These are phyloP conservation scores for Tenthredo amoena DNA, from an alignment of 2,888 invertebrate genomes.

Conservation along the genomic window DNA sequence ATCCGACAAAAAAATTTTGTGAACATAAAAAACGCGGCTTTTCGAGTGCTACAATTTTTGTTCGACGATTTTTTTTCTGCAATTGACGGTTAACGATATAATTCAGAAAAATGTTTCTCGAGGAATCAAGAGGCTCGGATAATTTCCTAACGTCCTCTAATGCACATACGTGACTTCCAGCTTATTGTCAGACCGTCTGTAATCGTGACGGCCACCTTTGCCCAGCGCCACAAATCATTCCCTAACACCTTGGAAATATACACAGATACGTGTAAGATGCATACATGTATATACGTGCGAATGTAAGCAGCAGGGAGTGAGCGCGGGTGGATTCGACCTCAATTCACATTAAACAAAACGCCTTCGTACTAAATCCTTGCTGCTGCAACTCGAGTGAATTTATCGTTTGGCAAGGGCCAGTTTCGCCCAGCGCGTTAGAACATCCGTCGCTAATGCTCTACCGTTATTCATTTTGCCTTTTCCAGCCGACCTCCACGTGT, in stretches of 20 bases:
- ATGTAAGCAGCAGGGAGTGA: not conserved
- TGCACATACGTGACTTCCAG: constrained; percentile 24
- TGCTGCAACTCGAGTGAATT: constrained; percentile 37
- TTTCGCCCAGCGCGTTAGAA: constrained; percentile 28
- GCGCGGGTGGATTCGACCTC: constrained; percentile 28
- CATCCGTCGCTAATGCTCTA: constrained; percentile 41
- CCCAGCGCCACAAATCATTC: constrained; percentile 11
- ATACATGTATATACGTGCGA: not conserved
- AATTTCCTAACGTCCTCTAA: not conserved
- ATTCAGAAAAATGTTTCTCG: not conserved
- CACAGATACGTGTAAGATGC: not conserved
- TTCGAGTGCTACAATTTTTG: not conserved
- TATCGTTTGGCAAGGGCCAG: constrained; percentile 46
- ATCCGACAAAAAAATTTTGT: not conserved
- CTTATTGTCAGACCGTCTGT: not conserved
- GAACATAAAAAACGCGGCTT: too few species aligned
- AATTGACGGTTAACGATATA: not conserved
- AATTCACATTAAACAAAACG: constrained; percentile 43
- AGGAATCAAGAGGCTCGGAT: not conserved
- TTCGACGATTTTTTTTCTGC: not conserved
- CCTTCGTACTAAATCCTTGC: constrained; percentile 42
- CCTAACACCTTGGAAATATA: not conserved
- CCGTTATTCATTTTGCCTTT: constrained; percentile 45
- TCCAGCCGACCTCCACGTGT: constrained; percentile 1
- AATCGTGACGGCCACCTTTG: not conserved